A percentile compares a stretch with the other conserved stretches of the same genome.
Conservation (phyloP, 2,888 invertebrate genomes). For the Parnassius glacialis region DNA sequence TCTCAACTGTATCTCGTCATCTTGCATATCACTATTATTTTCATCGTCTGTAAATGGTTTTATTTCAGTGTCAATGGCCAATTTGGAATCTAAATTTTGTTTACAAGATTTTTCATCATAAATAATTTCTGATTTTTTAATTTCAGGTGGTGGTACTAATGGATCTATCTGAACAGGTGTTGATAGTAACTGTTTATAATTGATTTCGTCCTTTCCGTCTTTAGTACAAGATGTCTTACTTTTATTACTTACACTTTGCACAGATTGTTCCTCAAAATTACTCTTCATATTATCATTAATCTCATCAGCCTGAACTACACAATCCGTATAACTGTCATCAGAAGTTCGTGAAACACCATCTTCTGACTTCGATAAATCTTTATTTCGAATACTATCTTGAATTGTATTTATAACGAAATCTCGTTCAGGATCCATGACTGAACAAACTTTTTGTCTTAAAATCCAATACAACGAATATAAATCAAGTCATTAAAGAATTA, state of each 20-base stretch:
- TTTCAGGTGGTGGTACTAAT: background rate
- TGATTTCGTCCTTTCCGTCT: background rate
- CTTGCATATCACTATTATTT: constrained; percentile 31
- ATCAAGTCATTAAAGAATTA: too few relatives aligned
- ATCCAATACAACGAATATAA: too few relatives aligned
- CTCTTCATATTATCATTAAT: background rate
- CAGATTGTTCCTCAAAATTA: background rate
- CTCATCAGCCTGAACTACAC: background rate
- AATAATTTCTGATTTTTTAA: constrained; percentile 1
- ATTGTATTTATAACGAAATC: background rate
- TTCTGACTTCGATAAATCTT: background rate
- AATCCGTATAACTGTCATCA: background rate
- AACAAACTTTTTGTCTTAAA: background rate
- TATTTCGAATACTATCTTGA: background rate
- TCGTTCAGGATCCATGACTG: constrained; percentile 11
- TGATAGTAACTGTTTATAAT: constrained; percentile 1
- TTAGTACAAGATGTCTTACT: background rate
- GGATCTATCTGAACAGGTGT: background rate
- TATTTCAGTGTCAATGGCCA: constrained; percentile 3
- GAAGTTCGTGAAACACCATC: background rate
- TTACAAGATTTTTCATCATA: constrained; percentile 12
- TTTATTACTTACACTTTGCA: background rate
- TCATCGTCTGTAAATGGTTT: constrained; percentile 15
- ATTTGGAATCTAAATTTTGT: constrained; percentile 6
- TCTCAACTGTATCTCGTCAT: constrained; percentile 48